phyloP scores from a whole-genome alignment of 2,888 invertebrate genomes.

The Drosophila eohydei region DNA sequence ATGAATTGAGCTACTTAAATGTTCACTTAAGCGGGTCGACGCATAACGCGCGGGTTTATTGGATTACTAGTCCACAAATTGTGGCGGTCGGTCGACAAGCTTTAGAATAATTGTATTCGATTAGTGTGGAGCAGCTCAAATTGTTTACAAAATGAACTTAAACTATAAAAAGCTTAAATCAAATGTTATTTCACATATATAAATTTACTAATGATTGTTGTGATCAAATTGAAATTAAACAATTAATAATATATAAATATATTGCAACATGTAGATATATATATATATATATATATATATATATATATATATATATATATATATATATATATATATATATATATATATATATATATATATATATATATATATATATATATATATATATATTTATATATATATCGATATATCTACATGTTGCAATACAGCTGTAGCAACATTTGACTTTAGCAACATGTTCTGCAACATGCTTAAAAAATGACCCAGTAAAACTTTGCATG shows the following conservation, averaged over 20 bases:
- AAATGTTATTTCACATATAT: neutral
- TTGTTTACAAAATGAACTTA: too few species aligned
- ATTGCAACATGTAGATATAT: too few species aligned
- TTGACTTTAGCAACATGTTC: neutral
- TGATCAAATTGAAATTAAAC: neutral
- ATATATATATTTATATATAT: constrained; percentile 6
- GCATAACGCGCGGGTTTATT: neutral
- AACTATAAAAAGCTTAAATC: neutral
- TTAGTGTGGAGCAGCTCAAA: constrained; percentile 6
- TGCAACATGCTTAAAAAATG: neutral
- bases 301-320: constrained; percentile 13
- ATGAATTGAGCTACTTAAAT: neutral
- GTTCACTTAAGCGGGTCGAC: too few species aligned
- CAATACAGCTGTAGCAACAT: constrained; percentile 1
- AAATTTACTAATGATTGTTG: neutral
- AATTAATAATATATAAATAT: constrained; percentile 1
- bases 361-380: constrained; percentile 12
- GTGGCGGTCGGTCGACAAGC: constrained; percentile 7
- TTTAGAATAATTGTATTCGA: neutral
- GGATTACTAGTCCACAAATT: too few species aligned
- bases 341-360: constrained; percentile 19
- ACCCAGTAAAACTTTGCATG: neutral
- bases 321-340: constrained; percentile 12
- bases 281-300: constrained; percentile 18
- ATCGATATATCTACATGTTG: constrained; percentile 6